Evolutionary conservation across 2,113 vertebrate genomes (phyloP).

Genomic region (Chloroceryle aenea): DNA sequence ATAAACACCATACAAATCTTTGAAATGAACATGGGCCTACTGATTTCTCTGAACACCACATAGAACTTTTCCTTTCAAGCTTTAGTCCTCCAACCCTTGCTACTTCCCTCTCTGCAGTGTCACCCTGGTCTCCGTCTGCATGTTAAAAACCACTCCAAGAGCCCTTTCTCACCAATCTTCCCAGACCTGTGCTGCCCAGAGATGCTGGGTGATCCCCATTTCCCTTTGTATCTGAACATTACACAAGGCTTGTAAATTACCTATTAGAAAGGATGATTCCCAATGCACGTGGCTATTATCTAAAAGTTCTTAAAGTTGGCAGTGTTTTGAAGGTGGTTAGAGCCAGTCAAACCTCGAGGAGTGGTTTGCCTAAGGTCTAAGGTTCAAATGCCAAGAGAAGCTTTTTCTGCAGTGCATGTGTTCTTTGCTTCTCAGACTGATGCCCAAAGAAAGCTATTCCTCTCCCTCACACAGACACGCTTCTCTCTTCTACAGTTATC

Average conservation of each 20-base stretch:
- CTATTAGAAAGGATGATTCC: neutral
- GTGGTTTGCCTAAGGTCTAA: neutral
- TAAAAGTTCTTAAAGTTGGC: neutral
- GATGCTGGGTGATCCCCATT: no score
- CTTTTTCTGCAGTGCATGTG: neutral
- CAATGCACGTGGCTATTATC: rapidly evolving
- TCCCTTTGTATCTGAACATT: neutral
- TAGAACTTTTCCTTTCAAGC: neutral
- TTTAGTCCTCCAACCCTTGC: neutral
- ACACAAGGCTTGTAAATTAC: rapidly evolving
- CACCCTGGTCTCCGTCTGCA: rapidly evolving
- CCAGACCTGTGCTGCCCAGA: neutral
- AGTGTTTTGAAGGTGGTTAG: neutral
- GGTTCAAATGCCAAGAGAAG: neutral
- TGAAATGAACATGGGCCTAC: neutral
- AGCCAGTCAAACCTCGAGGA: neutral
- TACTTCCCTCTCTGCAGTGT: neutral
- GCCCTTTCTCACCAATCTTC: no score
- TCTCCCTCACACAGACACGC: neutral
- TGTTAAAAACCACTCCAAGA: rapidly evolving
- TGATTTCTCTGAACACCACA: neutral
- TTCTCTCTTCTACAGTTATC: neutral
- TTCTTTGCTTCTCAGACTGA: neutral
- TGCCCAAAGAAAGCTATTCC: neutral
- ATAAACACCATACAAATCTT: neutral